Percentiles rank a stretch among this genome's conserved stretches.
phyloP scores from a whole-genome alignment of 2,113 vertebrate species.

The Eulacestoma nigropectus region DNA sequence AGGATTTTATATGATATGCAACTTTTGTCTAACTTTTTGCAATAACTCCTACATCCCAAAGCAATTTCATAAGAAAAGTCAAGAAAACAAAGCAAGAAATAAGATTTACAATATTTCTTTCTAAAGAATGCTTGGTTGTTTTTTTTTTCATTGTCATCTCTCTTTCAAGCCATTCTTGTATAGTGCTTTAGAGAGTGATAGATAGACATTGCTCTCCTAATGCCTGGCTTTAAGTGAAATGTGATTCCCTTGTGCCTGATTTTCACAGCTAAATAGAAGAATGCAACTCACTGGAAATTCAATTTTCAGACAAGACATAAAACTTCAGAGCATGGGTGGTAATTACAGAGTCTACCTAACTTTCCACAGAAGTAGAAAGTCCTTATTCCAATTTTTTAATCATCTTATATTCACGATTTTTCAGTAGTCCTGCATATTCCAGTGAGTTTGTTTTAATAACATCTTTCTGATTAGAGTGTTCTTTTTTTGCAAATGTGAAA shows the following conservation, averaged over 20 bases:
- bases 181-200: not conserved
- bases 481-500: not conserved
- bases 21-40: not conserved
- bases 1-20: not conserved
- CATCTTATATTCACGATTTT: not conserved
- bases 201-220: not conserved
- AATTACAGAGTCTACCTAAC: not conserved
- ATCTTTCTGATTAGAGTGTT: not conserved
- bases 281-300: conserved; percentile 2
- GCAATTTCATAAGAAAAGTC: not conserved
- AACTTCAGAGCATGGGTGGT: not conserved
- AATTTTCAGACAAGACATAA: conserved; percentile 6
- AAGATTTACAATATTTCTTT: not conserved
- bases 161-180: not conserved
- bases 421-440: not conserved
- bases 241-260: conserved; percentile 5
- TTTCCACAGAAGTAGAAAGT: not conserved
- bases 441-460: not conserved
- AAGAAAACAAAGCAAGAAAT: not conserved
- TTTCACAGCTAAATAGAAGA: conserved; percentile 31
- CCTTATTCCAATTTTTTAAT: not conserved
- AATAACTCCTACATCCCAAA: not conserved
- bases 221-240: not conserved
- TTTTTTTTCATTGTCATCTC: not conserved
- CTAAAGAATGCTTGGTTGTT: not conserved